A percentile compares a stretch with the other conserved stretches of the same genome.
Conservation (phyloP, 2,113 vertebrate genomes). For the Myiagra hebetior region DNA sequence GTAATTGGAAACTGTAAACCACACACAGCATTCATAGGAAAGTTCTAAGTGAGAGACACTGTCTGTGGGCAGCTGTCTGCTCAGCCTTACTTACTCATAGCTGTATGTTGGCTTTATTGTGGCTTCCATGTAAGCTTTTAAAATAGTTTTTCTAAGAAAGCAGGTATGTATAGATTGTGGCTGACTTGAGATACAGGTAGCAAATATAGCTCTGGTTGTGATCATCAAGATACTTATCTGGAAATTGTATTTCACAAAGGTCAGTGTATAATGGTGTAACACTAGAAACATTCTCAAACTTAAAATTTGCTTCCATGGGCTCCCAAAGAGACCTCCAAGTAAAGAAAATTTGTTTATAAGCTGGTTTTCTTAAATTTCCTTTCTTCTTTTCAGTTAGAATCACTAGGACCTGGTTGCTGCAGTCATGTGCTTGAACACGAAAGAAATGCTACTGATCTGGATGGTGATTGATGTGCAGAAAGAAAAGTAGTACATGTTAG, state of each 20-base stretch:
- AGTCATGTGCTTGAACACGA: neutral
- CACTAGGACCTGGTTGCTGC: neutral
- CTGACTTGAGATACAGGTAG: neutral
- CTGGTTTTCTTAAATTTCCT: neutral
- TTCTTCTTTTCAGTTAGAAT: neutral
- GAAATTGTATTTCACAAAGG: neutral
- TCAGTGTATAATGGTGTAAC: neutral
- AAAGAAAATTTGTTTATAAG: neutral
- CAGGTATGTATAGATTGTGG: neutral
- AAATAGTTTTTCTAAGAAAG: neutral
- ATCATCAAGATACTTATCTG: neutral
- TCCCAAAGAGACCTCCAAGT: neutral
- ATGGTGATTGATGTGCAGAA: neutral
- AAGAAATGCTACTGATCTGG: neutral
- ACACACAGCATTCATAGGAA: neutral
- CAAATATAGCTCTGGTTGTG: neutral
- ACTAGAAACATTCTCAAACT: neutral
- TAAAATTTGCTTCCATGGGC: neutral
- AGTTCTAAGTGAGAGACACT: rapidly evolving
- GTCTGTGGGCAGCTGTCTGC: neutral
- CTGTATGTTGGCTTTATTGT: neutral
- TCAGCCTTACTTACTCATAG: neutral
- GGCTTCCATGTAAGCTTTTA: neutral
- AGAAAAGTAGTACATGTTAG: neutral
- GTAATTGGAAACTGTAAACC: neutral